A percentile compares a stretch with the other conserved stretches of the same genome.
Evolutionary conservation across 2,888 invertebrate species (phyloP).

Genomic region (Anodontia alba): DNA sequence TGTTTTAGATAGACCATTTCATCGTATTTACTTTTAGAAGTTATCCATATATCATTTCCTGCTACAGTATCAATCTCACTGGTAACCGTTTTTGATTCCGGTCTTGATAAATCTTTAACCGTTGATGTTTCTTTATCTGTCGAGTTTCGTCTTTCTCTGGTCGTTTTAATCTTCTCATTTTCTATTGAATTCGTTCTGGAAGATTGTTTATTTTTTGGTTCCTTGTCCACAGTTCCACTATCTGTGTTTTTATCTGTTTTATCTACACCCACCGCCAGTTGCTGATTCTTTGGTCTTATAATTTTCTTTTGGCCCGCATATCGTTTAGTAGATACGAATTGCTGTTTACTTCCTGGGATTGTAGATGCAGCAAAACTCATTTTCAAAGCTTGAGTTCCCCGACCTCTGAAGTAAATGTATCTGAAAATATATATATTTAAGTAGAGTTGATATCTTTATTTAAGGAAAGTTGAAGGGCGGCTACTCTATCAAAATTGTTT

Average conservation of each 20-base stretch:
- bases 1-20: conserved; percentile 3
- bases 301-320: background rate
- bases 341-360: background rate
- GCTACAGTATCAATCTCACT: background rate
- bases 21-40: conserved; percentile 6
- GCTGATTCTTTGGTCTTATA: background rate
- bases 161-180: background rate
- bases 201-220: background rate
- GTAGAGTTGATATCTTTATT: no score
- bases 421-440: no score
- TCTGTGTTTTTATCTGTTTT: background rate
- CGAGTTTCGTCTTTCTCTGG: background rate
- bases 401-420: no score
- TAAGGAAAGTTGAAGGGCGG: no score
- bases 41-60: conserved; percentile 6
- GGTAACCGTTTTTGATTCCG: background rate
- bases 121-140: background rate
- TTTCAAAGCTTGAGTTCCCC: no score
- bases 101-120: background rate
- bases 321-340: background rate
- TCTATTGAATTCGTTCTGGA: background rate
- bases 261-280: background rate
- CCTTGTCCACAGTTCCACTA: background rate
- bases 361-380: conserved; percentile 12
- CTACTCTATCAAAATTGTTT: no score